A percentile compares a stretch with the other conserved stretches of the same genome.
phyloP scores from a whole-genome alignment of 2,888 invertebrate species.

The Zhengitettix transpicula region DNA sequence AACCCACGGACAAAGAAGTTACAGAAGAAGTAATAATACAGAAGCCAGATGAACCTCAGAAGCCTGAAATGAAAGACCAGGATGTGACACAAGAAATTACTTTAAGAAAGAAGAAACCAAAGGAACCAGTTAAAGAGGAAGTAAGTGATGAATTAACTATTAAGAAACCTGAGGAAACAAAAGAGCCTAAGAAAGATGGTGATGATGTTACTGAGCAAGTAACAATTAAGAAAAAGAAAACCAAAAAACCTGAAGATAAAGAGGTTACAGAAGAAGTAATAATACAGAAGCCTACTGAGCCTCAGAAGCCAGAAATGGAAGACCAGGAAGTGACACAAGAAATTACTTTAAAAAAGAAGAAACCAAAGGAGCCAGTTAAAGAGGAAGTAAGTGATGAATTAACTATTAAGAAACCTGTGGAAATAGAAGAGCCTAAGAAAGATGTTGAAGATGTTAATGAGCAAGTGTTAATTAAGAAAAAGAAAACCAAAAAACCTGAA shows the following conservation, averaged over 20 bases:
- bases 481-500: conserved; percentile 31
- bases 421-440: conserved; percentile 22
- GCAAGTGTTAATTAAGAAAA: conserved; percentile 55
- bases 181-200: conserved; percentile 21
- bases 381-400: conserved; percentile 29
- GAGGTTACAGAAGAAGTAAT: conserved; percentile 26
- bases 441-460: conserved; percentile 32
- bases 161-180: conserved; percentile 28
- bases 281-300: conserved; percentile 2
- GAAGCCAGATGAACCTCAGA: conserved; percentile 24
- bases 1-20: conserved; percentile 13
- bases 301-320: background rate
- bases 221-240: conserved; percentile 56
- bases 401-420: conserved; percentile 27
- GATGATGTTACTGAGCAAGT: conserved; percentile 42
- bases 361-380: conserved; percentile 14
- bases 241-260: conserved; percentile 22
- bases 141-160: conserved; percentile 35
- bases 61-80: conserved; percentile 37
- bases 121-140: conserved; percentile 14
- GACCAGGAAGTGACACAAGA: conserved; percentile 30
- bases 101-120: conserved; percentile 17
- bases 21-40: conserved; percentile 22
- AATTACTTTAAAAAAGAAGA: conserved; percentile 16
- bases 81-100: conserved; percentile 11